Evolutionary conservation across 1,140 invertebrate genomes (phyloP).

Genomic region (Aleiodes sp.): DNA sequence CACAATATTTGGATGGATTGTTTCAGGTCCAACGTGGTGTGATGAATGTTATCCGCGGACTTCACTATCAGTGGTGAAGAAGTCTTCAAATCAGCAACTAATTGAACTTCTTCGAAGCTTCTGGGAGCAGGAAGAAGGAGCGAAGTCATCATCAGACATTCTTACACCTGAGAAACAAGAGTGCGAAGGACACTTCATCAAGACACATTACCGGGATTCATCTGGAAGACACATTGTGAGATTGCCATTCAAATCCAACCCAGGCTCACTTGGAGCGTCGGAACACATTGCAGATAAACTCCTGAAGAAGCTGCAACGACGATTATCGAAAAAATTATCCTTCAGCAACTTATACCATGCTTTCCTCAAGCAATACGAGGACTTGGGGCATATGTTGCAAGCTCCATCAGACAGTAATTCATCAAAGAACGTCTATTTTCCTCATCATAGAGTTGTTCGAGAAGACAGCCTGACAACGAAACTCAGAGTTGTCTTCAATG

Average conservation of each 20-base stretch:
- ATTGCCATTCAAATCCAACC: slow-evolving; percentile 34
- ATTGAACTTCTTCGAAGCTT: no score
- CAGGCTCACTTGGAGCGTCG: slow-evolving; percentile 33
- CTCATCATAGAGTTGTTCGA: no score
- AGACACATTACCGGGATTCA: neutral
- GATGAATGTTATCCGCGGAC: neutral
- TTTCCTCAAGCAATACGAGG: slow-evolving; percentile 48
- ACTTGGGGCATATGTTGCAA: slow-evolving; percentile 43
- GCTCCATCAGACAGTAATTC: neutral
- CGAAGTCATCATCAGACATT: no score
- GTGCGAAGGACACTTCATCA: neutral
- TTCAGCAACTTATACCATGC: slow-evolving; percentile 37
- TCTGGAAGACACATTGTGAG: slow-evolving; percentile 35
- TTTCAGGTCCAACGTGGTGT: neutral
- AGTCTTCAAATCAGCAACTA: no score
- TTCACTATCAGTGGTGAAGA: neutral
- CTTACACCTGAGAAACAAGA: neutral
- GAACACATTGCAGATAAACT: slow-evolving; percentile 31
- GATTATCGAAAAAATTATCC: slow-evolving; percentile 25
- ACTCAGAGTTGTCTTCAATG: no score
- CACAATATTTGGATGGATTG: no score
- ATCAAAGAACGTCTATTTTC: no score
- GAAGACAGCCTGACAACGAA: no score
- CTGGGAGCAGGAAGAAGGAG: no score
- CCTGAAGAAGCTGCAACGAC: slow-evolving; percentile 37